These are phyloP conservation scores for Trachurus trachurus DNA, from an alignment of 2,797 vertebrate species.

Conservation along the genomic window DNA sequence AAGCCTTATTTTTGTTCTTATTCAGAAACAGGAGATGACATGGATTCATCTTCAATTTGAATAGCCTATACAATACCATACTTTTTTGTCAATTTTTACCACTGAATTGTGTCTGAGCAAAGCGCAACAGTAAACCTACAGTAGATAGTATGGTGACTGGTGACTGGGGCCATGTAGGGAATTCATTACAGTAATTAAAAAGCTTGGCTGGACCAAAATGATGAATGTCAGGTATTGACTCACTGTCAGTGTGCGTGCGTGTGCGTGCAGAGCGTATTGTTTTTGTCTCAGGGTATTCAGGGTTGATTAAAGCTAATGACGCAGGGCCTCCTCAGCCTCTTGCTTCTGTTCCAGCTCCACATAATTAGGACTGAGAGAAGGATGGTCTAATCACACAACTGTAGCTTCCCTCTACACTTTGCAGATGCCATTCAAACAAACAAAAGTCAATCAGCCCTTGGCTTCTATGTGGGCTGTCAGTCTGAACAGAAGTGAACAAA, in stretches of 20 bases:
- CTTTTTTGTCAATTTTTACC: neutral
- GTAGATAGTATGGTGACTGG: constrained; percentile 59
- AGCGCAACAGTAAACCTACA: constrained; percentile 58
- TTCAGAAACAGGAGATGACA: neutral
- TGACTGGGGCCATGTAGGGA: constrained; percentile 61
- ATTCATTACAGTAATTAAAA: constrained; percentile 85
- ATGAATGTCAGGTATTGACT: constrained; percentile 83
- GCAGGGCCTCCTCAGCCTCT: constrained; percentile 53
- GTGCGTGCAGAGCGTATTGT: constrained; percentile 22
- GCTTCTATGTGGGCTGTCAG: constrained; percentile 16
- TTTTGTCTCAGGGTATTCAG: constrained; percentile 52
- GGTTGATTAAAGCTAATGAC: constrained; percentile 75
- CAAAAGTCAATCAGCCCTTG: constrained; percentile 7
- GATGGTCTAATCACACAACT: constrained; percentile 61
- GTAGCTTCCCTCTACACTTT: constrained; percentile 42
- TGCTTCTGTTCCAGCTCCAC: constrained; percentile 59
- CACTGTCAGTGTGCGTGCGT: constrained; percentile 52
- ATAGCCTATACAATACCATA: constrained; percentile 38
- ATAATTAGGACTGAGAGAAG: constrained; percentile 67
- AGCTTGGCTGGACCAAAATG: constrained; percentile 72
- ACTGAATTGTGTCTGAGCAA: constrained; percentile 51
- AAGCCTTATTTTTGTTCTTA: neutral
- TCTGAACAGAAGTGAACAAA: constrained; percentile 7
- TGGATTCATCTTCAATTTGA: neutral
- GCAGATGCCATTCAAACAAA: constrained; percentile 29